These are phyloP conservation scores for Drosophila busckii DNA, from an alignment of 1,140 invertebrate genomes.

Conservation along the genomic window DNA sequence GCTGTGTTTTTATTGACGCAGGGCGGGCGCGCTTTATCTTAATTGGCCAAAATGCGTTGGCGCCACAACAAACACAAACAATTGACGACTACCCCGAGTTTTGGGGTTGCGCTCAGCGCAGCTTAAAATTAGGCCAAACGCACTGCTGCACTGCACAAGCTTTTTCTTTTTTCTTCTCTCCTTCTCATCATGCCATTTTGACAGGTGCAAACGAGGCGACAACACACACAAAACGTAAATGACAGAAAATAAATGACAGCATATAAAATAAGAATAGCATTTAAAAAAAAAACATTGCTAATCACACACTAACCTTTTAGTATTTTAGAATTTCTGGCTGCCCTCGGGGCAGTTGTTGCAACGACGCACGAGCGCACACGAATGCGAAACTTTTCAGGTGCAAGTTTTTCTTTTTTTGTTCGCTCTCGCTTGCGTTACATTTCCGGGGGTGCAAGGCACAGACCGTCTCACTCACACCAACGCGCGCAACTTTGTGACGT, in stretches of 20 bases:
- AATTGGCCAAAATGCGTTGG: too few relatives aligned
- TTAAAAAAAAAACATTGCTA: slow-evolving; percentile 20
- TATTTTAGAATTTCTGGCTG: slow-evolving; percentile 34
- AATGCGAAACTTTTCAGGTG: slow-evolving; percentile 68
- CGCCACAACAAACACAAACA: slow-evolving; percentile 39
- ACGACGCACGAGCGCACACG: slow-evolving; percentile 39
- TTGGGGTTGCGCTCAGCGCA: slow-evolving; percentile 33
- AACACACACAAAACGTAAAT: background rate
- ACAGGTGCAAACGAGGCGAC: slow-evolving; percentile 50
- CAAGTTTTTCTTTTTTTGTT: slow-evolving; percentile 61
- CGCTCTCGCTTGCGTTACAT: slow-evolving; percentile 58
- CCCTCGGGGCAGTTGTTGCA: slow-evolving; percentile 28
- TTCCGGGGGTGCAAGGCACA: slow-evolving; percentile 64
- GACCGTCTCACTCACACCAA: slow-evolving; percentile 38
- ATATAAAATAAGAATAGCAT: background rate
- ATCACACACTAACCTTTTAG: slow-evolving; percentile 62
- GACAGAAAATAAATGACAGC: background rate
- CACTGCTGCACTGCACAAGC: slow-evolving; percentile 10
- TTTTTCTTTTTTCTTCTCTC: slow-evolving; percentile 40
- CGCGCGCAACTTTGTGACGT: slow-evolving; percentile 53
- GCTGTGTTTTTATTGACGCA: slow-evolving; percentile 74
- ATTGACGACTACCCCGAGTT: slow-evolving; percentile 56
- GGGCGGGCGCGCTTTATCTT: too few relatives aligned
- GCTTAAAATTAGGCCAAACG: slow-evolving; percentile 62
- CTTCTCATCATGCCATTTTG: slow-evolving; percentile 45